Conservation (phyloP, 2,113 vertebrate genomes). For the Silurus glanis region DNA sequence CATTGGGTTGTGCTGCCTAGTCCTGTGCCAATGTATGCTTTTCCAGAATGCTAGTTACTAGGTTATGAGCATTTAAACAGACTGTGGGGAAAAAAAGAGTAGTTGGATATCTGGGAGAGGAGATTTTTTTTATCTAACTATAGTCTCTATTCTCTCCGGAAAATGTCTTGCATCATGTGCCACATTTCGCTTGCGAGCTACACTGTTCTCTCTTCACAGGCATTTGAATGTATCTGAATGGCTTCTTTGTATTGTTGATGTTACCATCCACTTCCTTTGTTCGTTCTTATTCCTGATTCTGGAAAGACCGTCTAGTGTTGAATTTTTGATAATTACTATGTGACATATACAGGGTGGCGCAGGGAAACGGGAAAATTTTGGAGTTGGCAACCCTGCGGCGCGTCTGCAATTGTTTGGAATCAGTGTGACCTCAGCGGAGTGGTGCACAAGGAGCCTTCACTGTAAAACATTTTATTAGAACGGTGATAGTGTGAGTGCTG, state of each 20-base stretch:
- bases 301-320: not conserved
- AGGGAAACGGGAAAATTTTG: too few species aligned
- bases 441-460: too few species aligned
- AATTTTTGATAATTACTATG: not conserved
- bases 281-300: too few species aligned
- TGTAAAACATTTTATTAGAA: too few species aligned
- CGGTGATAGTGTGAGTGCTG: too few species aligned
- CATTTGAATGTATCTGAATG: not conserved
- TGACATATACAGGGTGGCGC: too few species aligned
- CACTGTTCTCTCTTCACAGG: not conserved
- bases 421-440: too few species aligned
- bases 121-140: not conserved
- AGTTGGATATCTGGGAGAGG: not conserved
- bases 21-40: not conserved
- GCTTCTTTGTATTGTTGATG: not conserved
- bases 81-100: not conserved
- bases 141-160: not conserved
- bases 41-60: not conserved
- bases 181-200: not conserved
- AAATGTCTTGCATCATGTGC: not conserved
- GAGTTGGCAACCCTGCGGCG: too few species aligned
- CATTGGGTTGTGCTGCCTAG: not conserved
- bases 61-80: not conserved
- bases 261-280: not conserved
- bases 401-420: too few species aligned